These are phyloP conservation scores for Scelioninae gen. 1 DNA, from an alignment of 2,888 invertebrate genomes.

Conservation along the genomic window DNA sequence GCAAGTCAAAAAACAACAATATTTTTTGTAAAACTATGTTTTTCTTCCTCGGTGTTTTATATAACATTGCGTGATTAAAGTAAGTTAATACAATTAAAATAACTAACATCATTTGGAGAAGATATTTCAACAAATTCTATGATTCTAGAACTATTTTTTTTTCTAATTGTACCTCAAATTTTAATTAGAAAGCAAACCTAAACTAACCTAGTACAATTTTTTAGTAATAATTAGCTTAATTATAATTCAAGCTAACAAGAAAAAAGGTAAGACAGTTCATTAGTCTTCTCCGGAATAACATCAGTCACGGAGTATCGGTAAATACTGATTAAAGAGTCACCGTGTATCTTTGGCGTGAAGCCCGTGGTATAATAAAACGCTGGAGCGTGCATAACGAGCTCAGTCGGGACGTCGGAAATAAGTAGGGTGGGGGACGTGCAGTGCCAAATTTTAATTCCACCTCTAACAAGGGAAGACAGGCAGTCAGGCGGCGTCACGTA, in stretches of 20 bases:
- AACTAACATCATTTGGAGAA: too few species aligned
- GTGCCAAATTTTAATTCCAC: conserved; percentile 81
- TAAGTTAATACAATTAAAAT: too few species aligned
- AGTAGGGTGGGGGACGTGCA: conserved; percentile 57
- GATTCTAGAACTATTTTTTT: too few species aligned
- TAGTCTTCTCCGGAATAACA: conserved; percentile 2
- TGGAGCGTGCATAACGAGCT: conserved; percentile 68
- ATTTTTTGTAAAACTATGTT: too few species aligned
- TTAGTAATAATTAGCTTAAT: too few species aligned
- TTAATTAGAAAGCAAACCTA: too few species aligned
- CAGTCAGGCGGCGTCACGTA: conserved; percentile 63
- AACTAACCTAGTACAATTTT: too few species aligned
- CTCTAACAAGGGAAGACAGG: conserved; percentile 70
- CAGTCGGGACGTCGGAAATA: conserved; percentile 55
- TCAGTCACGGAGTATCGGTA: conserved; percentile 30
- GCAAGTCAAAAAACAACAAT: too few species aligned
- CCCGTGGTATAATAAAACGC: conserved; percentile 58
- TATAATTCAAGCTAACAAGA: neutral
- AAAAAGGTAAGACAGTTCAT: neutral
- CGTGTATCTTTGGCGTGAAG: conserved; percentile 31
- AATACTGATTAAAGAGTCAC: conserved; percentile 53
- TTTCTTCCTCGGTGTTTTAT: too few species aligned
- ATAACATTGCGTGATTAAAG: too few species aligned
- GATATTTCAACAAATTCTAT: too few species aligned
- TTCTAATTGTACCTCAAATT: too few species aligned